phyloP scores from a whole-genome alignment of 1,140 invertebrate species.

The Andricus grossulariae region DNA sequence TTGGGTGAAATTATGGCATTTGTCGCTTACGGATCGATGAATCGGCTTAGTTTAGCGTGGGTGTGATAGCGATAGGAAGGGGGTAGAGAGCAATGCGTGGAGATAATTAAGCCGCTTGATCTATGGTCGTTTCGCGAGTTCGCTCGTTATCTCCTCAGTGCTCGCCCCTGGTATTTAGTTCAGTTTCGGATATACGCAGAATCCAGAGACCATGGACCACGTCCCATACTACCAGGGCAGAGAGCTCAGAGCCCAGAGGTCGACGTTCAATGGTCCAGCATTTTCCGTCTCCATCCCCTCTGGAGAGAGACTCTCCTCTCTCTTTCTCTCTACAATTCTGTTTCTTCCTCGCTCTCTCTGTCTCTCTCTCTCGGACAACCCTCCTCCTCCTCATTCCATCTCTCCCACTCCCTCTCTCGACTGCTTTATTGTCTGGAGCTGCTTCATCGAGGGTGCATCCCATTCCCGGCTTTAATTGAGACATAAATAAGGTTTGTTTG shows the following conservation, averaged over 20 bases:
- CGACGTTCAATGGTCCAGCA: conserved; percentile 73
- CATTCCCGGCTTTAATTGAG: conserved; percentile 76
- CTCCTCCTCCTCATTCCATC: conserved; percentile 26
- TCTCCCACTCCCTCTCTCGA: conserved; percentile 61
- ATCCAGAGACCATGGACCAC: conserved; percentile 61
- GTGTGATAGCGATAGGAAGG: conserved; percentile 50
- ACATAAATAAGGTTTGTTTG: conserved; percentile 78
- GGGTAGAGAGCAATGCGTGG: conserved; percentile 70
- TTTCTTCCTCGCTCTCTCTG: conserved; percentile 48
- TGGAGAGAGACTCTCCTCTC: conserved; percentile 42
- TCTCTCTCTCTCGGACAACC: conserved; percentile 33
- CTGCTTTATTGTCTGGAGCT: conserved; percentile 76
- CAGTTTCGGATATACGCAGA: conserved; percentile 71
- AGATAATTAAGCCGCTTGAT: conserved; percentile 76
- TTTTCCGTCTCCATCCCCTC: conserved; percentile 68
- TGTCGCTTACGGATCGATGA: conserved; percentile 35
- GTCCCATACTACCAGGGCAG: conserved; percentile 54
- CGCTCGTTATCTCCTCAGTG: conserved; percentile 76
- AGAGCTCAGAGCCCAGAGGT: conserved; percentile 72
- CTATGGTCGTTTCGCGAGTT: conserved; percentile 76
- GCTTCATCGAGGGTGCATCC: conserved; percentile 76
- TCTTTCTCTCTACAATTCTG: conserved; percentile 46
- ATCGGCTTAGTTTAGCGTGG: conserved; percentile 44
- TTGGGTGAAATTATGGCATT: neutral
- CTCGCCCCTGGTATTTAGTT: conserved; percentile 70